These are phyloP conservation scores for Drosophila prostipennis DNA, from an alignment of 2,888 invertebrate genomes.

Conservation along the genomic window DNA sequence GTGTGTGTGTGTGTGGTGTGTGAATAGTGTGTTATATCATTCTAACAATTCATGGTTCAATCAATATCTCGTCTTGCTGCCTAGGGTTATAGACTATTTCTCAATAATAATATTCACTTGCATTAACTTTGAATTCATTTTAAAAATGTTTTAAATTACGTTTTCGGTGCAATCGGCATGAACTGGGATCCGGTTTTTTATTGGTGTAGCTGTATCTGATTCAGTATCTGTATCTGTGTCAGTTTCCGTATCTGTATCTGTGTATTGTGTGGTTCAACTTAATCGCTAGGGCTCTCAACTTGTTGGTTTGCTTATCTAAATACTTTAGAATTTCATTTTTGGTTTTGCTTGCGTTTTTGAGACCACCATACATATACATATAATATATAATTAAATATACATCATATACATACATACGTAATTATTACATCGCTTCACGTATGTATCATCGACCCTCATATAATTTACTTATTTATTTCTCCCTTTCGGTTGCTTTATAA, in stretches of 20 bases:
- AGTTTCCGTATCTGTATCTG: conserved; percentile 22
- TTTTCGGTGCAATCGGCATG: conserved; percentile 37
- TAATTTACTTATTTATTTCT: conserved; percentile 45
- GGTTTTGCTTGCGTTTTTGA: conserved; percentile 40
- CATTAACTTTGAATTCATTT: conserved; percentile 51
- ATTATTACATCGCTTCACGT: conserved; percentile 69
- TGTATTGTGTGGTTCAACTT: conserved; percentile 48
- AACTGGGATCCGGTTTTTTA: conserved; percentile 25
- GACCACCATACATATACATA: conserved; percentile 62
- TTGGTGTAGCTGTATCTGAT: conserved; percentile 30
- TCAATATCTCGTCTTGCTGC: conserved; percentile 36
- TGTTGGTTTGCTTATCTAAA: conserved; percentile 70
- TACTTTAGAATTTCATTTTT: conserved; percentile 81
- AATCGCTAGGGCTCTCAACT: conserved; percentile 62
- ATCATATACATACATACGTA: conserved; percentile 61
- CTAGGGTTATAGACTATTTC: conserved; percentile 52
- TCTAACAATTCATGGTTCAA: conserved; percentile 48
- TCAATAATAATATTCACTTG: conserved; percentile 58
- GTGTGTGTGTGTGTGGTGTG: conserved; percentile 37
- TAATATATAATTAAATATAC: conserved; percentile 67
- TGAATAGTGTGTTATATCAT: conserved; percentile 34
- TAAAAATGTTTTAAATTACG: conserved; percentile 34
- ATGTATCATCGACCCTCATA: conserved; percentile 53
- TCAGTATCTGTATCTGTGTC: conserved; percentile 18
- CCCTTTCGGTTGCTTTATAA: conserved; percentile 57